Evolutionary conservation across 2,113 vertebrate genomes (phyloP), one percentile per base, ranked within the genome.

Genomic region (Ceratotherium simum): DNA sequence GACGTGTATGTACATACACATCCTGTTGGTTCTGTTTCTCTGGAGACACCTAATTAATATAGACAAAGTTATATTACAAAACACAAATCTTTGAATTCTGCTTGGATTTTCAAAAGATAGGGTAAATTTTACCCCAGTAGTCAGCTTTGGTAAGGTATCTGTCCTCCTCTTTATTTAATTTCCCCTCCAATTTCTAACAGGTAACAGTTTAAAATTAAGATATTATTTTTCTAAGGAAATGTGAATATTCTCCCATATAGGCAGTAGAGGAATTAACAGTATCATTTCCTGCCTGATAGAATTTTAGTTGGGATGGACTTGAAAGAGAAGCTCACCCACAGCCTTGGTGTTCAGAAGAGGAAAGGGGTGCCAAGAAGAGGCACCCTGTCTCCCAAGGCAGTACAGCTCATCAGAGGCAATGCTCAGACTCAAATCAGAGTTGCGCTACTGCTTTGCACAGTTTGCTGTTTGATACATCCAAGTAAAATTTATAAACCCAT

Each of bases 81-180:
- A 92, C 23, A 25, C 33, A 81, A 54, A 7, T 51, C 33, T 93
- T 95, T 93, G 11, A 89, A 82, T 96, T 90, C 42, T 62, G 3
- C 69, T 20, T 36, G 39, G 20, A 65, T 80, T 91, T 85, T 80
- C 39, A 62, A 91, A 97, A 91, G 27, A 20, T 70, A 25, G 31
- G 13, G n/a, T 76, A 60, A 72, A 72, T 89, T 91, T 94, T 27
- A 67, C 29, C 64, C 21, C 14, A 18, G 4, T 64, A 51, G 54
- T 81, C 51, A 70, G 7, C 29, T 79, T 72, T 83, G 13, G 20
- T 36, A 46, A 93, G 25, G 13, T 90, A 85, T 90, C 65, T n/a
- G 46, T 83, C 5, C 8, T 90, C 31, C 0, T 70, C 31, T 60
- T 70, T 90, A 69, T 73, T 90, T 54, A 60, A 64, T 72, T n/a